Percentiles rank a stretch among this genome's conserved stretches.
Evolutionary conservation across 1,140 invertebrate species (phyloP).

Genomic region (Drosophila rufa): DNA sequence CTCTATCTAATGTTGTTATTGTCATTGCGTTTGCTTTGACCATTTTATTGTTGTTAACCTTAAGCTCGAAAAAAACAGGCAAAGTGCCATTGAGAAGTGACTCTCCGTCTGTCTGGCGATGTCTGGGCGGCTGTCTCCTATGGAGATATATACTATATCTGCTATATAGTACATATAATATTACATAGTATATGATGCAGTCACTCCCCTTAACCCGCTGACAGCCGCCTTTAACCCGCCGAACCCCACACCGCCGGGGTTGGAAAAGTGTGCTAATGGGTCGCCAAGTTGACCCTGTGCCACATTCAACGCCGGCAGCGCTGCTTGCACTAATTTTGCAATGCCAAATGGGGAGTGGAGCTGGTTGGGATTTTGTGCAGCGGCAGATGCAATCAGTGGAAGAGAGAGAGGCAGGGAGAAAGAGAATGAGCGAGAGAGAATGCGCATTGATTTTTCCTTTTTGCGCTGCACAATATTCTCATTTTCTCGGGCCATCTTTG

Average conservation of each 20-base stretch:
- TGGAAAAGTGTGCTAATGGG: constrained; percentile 84
- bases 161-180: constrained; percentile 3
- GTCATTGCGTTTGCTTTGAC: constrained; percentile 49
- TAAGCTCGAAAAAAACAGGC: constrained; percentile 69
- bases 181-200: constrained; percentile 12
- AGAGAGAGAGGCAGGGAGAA: background rate
- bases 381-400: constrained; percentile 27
- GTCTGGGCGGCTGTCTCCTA: constrained; percentile 31
- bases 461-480: constrained; percentile 45
- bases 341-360: constrained; percentile 29
- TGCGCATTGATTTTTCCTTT: constrained; percentile 70
- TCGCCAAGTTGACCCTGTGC: constrained; percentile 83
- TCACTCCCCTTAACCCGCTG: constrained; percentile 4
- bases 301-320: constrained; percentile 57
- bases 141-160: constrained; percentile 11
- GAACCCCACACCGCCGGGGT: constrained; percentile 11
- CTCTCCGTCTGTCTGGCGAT: constrained; percentile 23
- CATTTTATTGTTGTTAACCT: constrained; percentile 77
- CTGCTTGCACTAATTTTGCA: constrained; percentile 73
- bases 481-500: constrained; percentile 36
- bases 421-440: constrained; percentile 27
- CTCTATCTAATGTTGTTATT: constrained; percentile 27
- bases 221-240: constrained; percentile 7
- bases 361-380: constrained; percentile 32
- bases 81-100: constrained; percentile 67